Conservation (phyloP, 2,113 vertebrate genomes). For the Pica pica region DNA sequence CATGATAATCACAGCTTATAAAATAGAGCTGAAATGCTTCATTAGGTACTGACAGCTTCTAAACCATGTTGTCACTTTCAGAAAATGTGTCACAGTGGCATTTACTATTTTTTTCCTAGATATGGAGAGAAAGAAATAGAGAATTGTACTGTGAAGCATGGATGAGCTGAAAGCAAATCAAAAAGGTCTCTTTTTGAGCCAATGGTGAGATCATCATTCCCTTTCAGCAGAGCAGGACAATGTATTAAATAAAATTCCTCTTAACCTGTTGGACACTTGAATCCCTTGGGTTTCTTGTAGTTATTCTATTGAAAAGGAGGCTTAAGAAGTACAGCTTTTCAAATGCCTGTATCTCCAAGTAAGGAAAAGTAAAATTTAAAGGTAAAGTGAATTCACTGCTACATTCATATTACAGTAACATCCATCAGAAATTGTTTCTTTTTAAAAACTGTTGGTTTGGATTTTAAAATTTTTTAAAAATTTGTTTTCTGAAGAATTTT, state of each 20-base stretch:
- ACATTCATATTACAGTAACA: background rate
- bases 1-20: conserved; percentile 57
- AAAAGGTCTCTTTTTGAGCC: conserved; percentile 13
- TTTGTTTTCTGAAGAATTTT: background rate
- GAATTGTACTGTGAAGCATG: conserved; percentile 24
- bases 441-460: background rate
- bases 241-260: conserved; percentile 51
- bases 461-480: background rate
- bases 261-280: conserved; percentile 53
- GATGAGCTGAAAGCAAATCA: conserved; percentile 44
- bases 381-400: background rate
- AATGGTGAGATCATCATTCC: conserved; percentile 3
- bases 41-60: conserved; percentile 57
- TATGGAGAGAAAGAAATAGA: conserved; percentile 31
- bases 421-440: background rate
- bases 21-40: conserved; percentile 52
- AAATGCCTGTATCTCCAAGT: background rate
- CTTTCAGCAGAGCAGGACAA: conserved; percentile 51
- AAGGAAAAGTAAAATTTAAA: conserved; percentile 36
- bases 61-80: conserved; percentile 57
- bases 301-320: conserved; percentile 38
- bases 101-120: conserved; percentile 36
- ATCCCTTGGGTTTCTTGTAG: conserved; percentile 41
- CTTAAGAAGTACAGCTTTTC: conserved; percentile 53
- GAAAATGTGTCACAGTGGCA: conserved; percentile 44